Evolutionary conservation across 2,113 vertebrate species (phyloP).

Genomic region (Centropus unirufus): DNA sequence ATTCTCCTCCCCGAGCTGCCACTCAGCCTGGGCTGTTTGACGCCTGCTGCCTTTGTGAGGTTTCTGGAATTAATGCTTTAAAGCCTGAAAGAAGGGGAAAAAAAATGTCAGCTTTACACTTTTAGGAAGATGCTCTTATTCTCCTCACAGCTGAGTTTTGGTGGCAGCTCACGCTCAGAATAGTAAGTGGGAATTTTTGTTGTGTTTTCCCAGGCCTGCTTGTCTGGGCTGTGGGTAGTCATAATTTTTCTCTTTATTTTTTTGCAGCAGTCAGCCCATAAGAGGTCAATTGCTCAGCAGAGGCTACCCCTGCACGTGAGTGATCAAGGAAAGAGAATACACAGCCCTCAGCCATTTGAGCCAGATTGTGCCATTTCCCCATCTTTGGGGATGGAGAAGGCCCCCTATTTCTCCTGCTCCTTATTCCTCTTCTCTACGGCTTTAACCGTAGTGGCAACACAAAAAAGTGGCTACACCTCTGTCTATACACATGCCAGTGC

Average conservation of each 20-base stretch:
- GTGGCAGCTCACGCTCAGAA: slow-evolving; percentile 8
- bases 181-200: neutral
- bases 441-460: too few species aligned
- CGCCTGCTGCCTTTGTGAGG: slow-evolving; percentile 16
- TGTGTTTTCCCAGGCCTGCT: neutral
- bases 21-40: neutral
- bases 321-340: neutral
- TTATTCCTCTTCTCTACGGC: neutral
- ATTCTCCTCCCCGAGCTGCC: slow-evolving; percentile 5
- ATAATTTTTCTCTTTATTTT: neutral
- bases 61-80: slow-evolving; percentile 50
- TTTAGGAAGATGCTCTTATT: slow-evolving; percentile 24
- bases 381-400: neutral
- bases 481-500: neutral
- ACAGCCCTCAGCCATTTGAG: neutral
- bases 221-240: neutral
- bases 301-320: neutral
- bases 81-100: neutral
- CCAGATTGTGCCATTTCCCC: accelerated
- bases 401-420: neutral
- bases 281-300: neutral
- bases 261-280: neutral
- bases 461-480: neutral
- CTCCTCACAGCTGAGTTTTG: slow-evolving; percentile 26
- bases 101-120: slow-evolving; percentile 1